Evolutionary conservation across 1,140 invertebrate genomes (phyloP).

Genomic region (Lamellibrachia luymesi): DNA sequence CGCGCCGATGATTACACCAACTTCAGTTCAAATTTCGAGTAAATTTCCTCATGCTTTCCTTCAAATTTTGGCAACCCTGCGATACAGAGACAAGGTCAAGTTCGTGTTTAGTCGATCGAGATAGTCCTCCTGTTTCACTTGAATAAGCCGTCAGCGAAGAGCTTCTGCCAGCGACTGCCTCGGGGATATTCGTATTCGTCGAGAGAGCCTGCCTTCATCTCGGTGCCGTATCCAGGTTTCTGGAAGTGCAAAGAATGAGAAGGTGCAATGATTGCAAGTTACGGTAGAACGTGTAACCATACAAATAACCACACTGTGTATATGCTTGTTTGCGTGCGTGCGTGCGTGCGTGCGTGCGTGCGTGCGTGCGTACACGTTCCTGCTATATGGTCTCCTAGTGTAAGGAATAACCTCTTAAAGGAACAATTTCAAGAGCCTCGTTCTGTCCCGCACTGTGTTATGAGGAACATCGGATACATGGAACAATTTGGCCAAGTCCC

Average conservation of each 20-base stretch:
- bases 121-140: not conserved
- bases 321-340: too few species aligned
- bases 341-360: too few species aligned
- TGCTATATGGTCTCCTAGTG: too few species aligned
- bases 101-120: not conserved
- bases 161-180: slow-evolving; percentile 72
- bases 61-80: too few species aligned
- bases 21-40: too few species aligned
- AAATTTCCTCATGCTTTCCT: too few species aligned
- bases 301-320: too few species aligned
- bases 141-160: slow-evolving; percentile 55
- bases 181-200: slow-evolving; percentile 71
- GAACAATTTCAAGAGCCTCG: too few species aligned
- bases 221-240: slow-evolving; percentile 75
- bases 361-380: too few species aligned
- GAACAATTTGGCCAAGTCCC: not conserved
- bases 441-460: not conserved
- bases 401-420: too few species aligned
- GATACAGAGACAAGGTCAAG: not conserved
- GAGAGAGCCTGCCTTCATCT: slow-evolving; percentile 70
- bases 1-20: too few species aligned
- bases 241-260: slow-evolving; percentile 51
- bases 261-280: slow-evolving; percentile 8
- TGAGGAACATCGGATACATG: not conserved
- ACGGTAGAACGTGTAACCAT: too few species aligned